Percentiles rank a stretch among this genome's conserved stretches.
Evolutionary conservation across 2,888 invertebrate genomes (phyloP).

Genomic region (Acrocyrtus sp.): DNA sequence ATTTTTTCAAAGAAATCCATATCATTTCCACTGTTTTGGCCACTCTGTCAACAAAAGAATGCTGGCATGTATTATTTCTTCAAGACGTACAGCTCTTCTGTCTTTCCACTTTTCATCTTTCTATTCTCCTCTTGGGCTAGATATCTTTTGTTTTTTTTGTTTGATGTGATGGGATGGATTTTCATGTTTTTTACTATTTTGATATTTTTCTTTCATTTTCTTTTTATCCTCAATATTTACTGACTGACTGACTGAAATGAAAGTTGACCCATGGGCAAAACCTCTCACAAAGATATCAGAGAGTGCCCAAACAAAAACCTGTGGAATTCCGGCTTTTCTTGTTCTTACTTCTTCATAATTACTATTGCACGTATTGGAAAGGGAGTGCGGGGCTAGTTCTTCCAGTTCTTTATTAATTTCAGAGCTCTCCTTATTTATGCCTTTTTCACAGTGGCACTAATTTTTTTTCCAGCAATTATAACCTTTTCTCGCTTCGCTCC

Average conservation of each 20-base stretch:
- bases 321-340: conserved; percentile 42
- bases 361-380: too few relatives aligned
- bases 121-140: conserved; percentile 8
- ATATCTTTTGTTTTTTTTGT: conserved; percentile 5
- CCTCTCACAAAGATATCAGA: too few relatives aligned
- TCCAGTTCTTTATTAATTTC: conserved; percentile 8
- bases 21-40: conserved; percentile 50
- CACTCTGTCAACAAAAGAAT: conserved; percentile 43
- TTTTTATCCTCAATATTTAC: conserved; percentile 36
- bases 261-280: conserved; percentile 49
- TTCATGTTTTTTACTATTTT: conserved; percentile 25
- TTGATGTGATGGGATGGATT: conserved; percentile 39
- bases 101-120: conserved; percentile 41
- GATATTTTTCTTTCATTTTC: conserved; percentile 25
- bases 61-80: conserved; percentile 19
- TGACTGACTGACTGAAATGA: conserved; percentile 39
- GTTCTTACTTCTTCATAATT: conserved; percentile 7
- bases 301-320: conserved; percentile 1
- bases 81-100: background rate
- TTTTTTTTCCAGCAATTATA: conserved; percentile 26
- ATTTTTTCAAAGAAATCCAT: conserved; percentile 44
- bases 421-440: conserved; percentile 8
- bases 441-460: conserved; percentile 32
- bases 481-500: conserved; percentile 11
- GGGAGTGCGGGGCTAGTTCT: too few relatives aligned